Base-by-base conservation (phyloP, 2,888 invertebrate genomes). In the Perithous albicinctus region DNA sequence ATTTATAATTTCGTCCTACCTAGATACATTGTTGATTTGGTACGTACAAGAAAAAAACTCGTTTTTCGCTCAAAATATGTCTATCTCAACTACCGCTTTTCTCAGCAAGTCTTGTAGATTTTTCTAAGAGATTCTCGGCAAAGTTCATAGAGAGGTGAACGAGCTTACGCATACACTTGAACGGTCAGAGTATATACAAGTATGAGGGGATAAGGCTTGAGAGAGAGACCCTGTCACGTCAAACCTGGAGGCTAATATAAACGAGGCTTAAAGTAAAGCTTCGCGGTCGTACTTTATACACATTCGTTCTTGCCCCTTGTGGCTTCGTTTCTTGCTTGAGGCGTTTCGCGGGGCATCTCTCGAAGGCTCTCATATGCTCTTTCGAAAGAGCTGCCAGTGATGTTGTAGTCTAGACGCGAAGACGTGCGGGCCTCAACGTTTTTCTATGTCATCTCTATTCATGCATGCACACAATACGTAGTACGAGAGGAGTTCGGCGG, bases 181-280 rank as follows among this genome's bases (percentile, higher is more conserved):
- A 43, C 35, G 43, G 15, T 18, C 4, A 18, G 29, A 20, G 15
- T 18, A 51, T 18, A 51, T 48, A 43, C 54, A 51, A 61, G 66
- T 51, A 32, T 41, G 38, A 48, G 59, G 61, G 66, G 66, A 59
- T 76, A 61, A 72, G n/a, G 73, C 51, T 67, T 35, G 23, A 15
- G 41, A 43, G 23, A 15, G 41, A 43, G 38, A 76, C 51, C 29
- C 26, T 41, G 59, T 35, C 23, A 43, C 41, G 56, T 35, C 43
- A 63, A 41, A 78, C 23, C 51, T 43, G 63, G 63, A 54, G 46
- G 74, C 80, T 80, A 70, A 80, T 64, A 63, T 70, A 80, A 72
- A 76, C 80, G 76, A 67, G 59, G 63, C 80, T 76, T 46, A 75
- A 59, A 66, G 66, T n/a, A 72, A 20, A 35, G 76, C 66, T 59